Evolutionary conservation across 2,113 vertebrate species (phyloP), one percentile per base, ranked within the genome.

Genomic region (Xiphias gladius): DNA sequence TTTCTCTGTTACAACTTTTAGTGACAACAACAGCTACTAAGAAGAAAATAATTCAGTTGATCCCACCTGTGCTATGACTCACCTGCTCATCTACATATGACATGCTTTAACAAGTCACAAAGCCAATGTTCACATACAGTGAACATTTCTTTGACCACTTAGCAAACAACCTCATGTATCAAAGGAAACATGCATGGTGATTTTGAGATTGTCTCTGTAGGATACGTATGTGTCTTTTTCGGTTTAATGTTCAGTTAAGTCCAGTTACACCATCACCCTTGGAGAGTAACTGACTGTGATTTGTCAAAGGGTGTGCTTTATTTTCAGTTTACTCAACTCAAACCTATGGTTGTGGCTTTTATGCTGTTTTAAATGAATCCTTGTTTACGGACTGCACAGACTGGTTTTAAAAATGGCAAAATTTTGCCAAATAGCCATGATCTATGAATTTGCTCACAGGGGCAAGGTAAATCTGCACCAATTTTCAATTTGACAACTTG

Each of bases 41-140:
- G 69, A 67, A 73, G 79, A 64, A 17, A 86, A 50, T 66, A 32
- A 68, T 30, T 66, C 73, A 69, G 28, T 30, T 13, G 26, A 70
- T 70, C 50, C n/a, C 68, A 50, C 73, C 43, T 63, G 35, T 1
- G 50, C 58, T 43, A 2, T 70, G 63, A 80, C 57, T 79, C 68
- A 64, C 20, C 28, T 5, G 11, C 54, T 79, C 52, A 37, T 39
- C 1, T 22, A 52, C 50, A 61, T 32, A 61, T 12, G 2, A 35
- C 46, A 52, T 20, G 22, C 22, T 48, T 46, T 81, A 28, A 54
- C 32, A 62, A 76, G 46, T 37, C 37, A 13, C 66, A 72, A 82
- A 82, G 55, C 79, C 65, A 22, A 55, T 37, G 37, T 61, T 78
- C 63, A 48, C 43, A 83, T 66, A 55, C 63, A 41, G 22, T 2